phyloP scores from a whole-genome alignment of 2,797 vertebrate species.

The Sciaenops ocellatus region DNA sequence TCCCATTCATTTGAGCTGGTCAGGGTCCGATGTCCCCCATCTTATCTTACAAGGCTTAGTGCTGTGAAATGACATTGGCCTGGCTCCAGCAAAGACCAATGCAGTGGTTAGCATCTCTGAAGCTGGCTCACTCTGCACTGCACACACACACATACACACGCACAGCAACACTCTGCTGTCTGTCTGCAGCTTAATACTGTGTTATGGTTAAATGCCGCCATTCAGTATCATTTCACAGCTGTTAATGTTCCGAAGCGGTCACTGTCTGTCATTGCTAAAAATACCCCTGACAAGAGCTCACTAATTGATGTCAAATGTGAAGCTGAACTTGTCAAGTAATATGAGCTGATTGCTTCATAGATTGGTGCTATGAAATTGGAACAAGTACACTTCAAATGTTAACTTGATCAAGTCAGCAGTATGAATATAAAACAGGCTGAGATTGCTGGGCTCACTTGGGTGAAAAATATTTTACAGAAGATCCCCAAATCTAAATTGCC shows the following conservation, averaged over 20 bases:
- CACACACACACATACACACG: conserved; percentile 24
- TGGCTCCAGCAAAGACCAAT: conserved; percentile 72
- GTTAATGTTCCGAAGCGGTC: conserved; percentile 61
- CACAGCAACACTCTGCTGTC: conserved; percentile 24
- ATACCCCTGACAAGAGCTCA: conserved; percentile 60
- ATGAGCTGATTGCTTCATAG: conserved; percentile 48
- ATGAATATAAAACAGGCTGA: conserved; percentile 43
- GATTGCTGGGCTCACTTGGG: not conserved
- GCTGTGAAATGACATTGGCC: conserved; percentile 82
- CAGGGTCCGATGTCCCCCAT: conserved; percentile 81
- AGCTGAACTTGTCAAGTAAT: conserved; percentile 53
- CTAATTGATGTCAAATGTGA: conserved; percentile 66
- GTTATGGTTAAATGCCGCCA: conserved; percentile 62
- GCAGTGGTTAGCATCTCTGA: conserved; percentile 59
- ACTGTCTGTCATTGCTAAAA: conserved; percentile 65
- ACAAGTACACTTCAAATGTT: conserved; percentile 42
- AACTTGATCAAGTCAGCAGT: conserved; percentile 35
- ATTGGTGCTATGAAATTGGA: conserved; percentile 54
- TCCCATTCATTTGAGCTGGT: conserved; percentile 84
- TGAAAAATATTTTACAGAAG: not conserved
- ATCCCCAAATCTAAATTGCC: conserved; percentile 5
- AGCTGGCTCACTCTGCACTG: conserved; percentile 32
- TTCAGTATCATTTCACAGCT: conserved; percentile 72
- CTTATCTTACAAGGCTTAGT: conserved; percentile 82
- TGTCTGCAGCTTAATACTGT: conserved; percentile 56